Base-by-base conservation (phyloP, 2,797 vertebrate genomes). In the Smutsia gigantea region DNA sequence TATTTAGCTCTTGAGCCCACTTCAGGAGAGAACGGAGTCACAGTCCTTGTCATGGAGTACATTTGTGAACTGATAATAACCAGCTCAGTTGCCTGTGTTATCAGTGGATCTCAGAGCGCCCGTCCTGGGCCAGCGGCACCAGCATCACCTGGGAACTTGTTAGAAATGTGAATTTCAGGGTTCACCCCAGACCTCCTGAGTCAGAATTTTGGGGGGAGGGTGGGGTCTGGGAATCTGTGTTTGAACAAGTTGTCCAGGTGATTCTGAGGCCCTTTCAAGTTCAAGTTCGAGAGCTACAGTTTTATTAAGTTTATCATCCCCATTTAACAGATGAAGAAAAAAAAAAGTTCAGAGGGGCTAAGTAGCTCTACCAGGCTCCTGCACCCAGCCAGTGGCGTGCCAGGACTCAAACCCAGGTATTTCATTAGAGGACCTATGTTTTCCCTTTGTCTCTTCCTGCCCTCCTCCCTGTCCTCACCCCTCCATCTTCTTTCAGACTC, bases 301-400 rank as follows among this genome's bases (percentile, higher is more conserved):
- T 92, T 72, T 64, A 34, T 46, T 25, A 72, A 87, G 19, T 71
- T 90, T 57, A 39, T 69, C 31, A 53, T 79, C 4, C 31, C 53
- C 37, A 59, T 34, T 72, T 68, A 89, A 42, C 27, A 87, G 86
- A 85, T 53, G 72, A 92, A 87, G 63, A 72, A 93, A 82, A 93
- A 82, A 51, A 59, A 69, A 82, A 74, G 37, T 87, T 89, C 78
- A 61, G 79, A 77, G 81, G 51, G 39, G 25, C 21, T 39, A 13
- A 69, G 55, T 51, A 42, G 31, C 64, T 86, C 13, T 59, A 21
- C 59, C 14, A 13, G n/a, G 72, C 64, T 71, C 11, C 2, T 1
- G 11, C 1, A 0, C 5, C 21, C 51, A 77, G 68, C 53, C 66
- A 75, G 27, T 23, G 29, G 29, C 42, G 66, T 57, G 25, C 66